Conservation (phyloP, 2,888 invertebrate species). For the Invenusta paracnida region DNA sequence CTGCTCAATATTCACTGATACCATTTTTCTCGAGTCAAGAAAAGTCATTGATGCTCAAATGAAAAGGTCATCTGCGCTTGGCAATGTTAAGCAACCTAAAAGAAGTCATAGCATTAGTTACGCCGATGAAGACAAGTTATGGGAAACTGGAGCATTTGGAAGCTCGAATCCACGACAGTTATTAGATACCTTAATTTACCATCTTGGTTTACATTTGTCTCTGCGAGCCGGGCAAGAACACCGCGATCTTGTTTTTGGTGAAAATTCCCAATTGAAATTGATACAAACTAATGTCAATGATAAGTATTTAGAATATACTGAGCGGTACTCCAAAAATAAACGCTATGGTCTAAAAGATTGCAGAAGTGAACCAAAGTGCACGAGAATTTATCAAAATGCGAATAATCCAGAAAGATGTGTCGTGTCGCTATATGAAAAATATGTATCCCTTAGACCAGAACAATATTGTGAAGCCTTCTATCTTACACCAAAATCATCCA, state of each 20-base stretch:
- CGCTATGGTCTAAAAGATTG: not conserved
- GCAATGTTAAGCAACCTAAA: not conserved
- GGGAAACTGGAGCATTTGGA: not conserved
- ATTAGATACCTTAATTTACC: not conserved
- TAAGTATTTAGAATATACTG: not conserved
- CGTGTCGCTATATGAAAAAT: too few species aligned
- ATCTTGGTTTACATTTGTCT: not conserved
- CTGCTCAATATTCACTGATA: constrained; percentile 1
- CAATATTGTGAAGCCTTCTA: not conserved
- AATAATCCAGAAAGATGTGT: not conserved
- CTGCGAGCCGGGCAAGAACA: not conserved
- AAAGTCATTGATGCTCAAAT: constrained; percentile 4
- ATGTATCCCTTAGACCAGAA: not conserved
- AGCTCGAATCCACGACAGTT: not conserved
- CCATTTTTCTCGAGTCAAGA: not conserved
- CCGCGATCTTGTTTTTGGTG: not conserved
- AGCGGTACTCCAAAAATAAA: not conserved
- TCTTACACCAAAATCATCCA: not conserved
- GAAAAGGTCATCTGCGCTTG: not conserved
- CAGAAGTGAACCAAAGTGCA: not conserved
- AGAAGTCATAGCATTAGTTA: not conserved
- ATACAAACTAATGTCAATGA: not conserved
- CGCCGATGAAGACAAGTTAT: not conserved
- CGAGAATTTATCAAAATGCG: not conserved
- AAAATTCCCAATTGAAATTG: not conserved